Conservation (phyloP, 2,797 vertebrate genomes). For the Poeciliopsis paucimaculata region DNA sequence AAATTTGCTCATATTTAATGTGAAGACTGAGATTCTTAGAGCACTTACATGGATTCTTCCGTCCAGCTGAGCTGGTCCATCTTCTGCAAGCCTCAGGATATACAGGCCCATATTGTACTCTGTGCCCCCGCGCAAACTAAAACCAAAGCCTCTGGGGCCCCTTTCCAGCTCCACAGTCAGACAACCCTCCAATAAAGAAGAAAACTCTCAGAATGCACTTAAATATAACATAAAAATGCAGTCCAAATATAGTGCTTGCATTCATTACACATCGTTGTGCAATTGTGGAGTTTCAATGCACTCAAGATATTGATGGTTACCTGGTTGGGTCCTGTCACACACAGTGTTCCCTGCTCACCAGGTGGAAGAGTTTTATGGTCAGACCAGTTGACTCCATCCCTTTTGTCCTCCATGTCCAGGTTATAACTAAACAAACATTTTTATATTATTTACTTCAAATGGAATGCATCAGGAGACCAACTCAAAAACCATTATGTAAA, state of each 20-base stretch:
- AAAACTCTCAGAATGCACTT: conserved; percentile 1
- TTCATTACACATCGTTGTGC: not conserved
- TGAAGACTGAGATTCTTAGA: not conserved
- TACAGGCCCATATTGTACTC: conserved; percentile 99
- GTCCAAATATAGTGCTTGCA: not conserved
- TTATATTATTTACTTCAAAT: conserved; percentile 14
- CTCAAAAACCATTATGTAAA: conserved; percentile 12
- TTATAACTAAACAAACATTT: conserved; percentile 69
- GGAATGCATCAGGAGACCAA: conserved; percentile 17
- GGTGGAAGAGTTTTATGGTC: conserved; percentile 85
- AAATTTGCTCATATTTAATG: not conserved
- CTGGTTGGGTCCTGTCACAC: conserved; percentile 83
- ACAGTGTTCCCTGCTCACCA: conserved; percentile 78
- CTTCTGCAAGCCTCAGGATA: conserved; percentile 95
- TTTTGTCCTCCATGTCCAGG: conserved; percentile 84
- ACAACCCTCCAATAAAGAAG: conserved; percentile 77
- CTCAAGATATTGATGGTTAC: conserved; percentile 37
- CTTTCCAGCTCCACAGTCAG: conserved; percentile 93
- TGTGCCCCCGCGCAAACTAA: conserved; percentile 95
- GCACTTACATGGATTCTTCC: conserved; percentile 93
- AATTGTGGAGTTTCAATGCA: not conserved
- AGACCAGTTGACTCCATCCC: conserved; percentile 82
- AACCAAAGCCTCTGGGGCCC: conserved; percentile 92
- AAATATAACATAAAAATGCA: not conserved
- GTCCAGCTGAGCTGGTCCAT: conserved; percentile 91